Evolutionary conservation across 2,113 vertebrate genomes (phyloP), one percentile per base, ranked within the genome.

Genomic region (Rhizomys pruinosus): DNA sequence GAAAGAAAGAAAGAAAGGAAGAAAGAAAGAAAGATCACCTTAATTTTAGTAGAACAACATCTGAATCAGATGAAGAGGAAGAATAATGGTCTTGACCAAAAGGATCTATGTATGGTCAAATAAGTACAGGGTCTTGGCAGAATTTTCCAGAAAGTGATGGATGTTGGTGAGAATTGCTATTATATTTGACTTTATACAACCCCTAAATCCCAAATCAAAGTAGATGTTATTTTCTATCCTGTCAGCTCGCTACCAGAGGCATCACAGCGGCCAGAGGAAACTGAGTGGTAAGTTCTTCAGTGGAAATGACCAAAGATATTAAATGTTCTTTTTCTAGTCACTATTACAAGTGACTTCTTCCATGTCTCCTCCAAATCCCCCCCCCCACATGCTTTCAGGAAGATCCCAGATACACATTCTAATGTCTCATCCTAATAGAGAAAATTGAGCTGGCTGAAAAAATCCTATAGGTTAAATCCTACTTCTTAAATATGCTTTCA

Each of bases 61-160:
- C 55, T 85, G 68, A 59, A 85, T 90, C 42, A 84, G 73, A 66
- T 87, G 37, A 71, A 92, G 15, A 82, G 39, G 59, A 63, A 87
- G 64, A 88, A 37, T 32, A 84, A 69, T 23, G 52, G n/a, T 39
- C 72, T 86, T 84, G 52, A 76, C 34, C 71, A 47, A 34, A 32
- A 78, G 52, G 9, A 42, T 66, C 63, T 64, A 0, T 61, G 78
- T 59, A 47, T 63, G 66, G 47, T 16, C 61, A 73, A 55, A 82
- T 52, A 52, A 59, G 22, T 8, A n/a, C 61, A 3, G 8, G 47
- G 20, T n/a, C n/a, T 64, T 9, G 0, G 20, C 44, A 69, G 78
- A 68, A n/a, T 16, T 69, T 39, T 72, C 17, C 69, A 42, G 77
- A 77, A 69, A n/a, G 9, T 77, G 63, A n/a, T 10, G 22, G 79